These are phyloP conservation scores for Zaprionus taronus DNA, from an alignment of 1,140 invertebrate genomes.

Conservation along the genomic window DNA sequence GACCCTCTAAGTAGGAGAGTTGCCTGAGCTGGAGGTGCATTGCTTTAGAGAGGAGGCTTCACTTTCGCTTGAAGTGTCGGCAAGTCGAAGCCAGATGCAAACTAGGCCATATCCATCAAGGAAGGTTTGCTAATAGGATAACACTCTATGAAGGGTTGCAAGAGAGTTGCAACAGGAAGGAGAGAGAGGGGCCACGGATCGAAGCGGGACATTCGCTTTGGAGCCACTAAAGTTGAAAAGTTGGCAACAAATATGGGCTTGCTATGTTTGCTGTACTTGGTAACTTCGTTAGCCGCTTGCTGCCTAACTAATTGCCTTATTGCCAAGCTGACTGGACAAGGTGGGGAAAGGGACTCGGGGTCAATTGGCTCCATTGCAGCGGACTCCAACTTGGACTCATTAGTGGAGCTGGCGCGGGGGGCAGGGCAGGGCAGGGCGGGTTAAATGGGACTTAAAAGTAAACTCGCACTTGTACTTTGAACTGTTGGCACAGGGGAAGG, in stretches of 20 bases:
- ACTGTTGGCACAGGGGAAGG: not conserved
- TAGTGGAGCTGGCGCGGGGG: slow-evolving; percentile 15
- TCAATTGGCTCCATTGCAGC: not conserved
- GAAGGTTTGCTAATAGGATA: no score
- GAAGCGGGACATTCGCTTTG: not conserved
- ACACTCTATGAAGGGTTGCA: no score
- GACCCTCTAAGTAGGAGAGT: no score
- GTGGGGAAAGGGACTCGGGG: not conserved
- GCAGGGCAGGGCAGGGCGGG: not conserved
- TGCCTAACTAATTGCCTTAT: slow-evolving; percentile 44
- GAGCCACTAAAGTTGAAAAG: slow-evolving; percentile 6
- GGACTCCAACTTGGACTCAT: slow-evolving; percentile 27
- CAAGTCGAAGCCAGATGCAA: no score
- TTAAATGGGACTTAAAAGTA: slow-evolving; percentile 39
- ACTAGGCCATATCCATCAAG: no score
- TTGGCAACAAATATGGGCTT: slow-evolving; percentile 23
- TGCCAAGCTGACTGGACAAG: not conserved
- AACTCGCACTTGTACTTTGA: slow-evolving; percentile 24
- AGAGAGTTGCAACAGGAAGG: no score
- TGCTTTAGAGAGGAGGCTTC: no score
- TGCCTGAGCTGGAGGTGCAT: no score
- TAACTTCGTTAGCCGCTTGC: slow-evolving; percentile 32
- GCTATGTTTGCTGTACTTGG: slow-evolving; percentile 9
- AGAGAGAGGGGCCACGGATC: not conserved
- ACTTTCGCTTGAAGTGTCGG: no score